Evolutionary conservation across 2,113 vertebrate genomes (phyloP), one percentile per base, ranked within the genome.

Genomic region (Pteronura brasiliensis): DNA sequence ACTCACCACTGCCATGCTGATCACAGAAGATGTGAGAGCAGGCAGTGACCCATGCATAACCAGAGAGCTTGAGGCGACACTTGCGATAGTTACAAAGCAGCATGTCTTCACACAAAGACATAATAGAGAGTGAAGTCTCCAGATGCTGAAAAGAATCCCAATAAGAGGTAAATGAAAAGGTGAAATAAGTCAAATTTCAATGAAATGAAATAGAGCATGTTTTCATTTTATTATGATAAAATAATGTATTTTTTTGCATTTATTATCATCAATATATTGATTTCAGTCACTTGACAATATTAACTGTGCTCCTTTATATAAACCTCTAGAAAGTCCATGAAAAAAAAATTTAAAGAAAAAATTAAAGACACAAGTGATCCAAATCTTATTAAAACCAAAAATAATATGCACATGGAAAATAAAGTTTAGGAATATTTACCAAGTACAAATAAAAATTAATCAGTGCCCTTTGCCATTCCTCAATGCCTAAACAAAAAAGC

Each of bases 21-120:
- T 99, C 99, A 93, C 99, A 99, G 98, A 99, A 99, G 29, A 99
- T 99, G 39, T 99, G 99, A 0, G 99, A 99, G 96, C 99, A 99
- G 8, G 99, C 99, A 17, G 99, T 99, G 93, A 99, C 99, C 99
- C 99, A 99, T 0, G 99, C 99, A 10, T 99, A 99, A 69, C 99
- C 99, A 1, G 98, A 99, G 96, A 99, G 98, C 95, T 99, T 99
- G 93, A 96, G 88, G 0, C 99, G 99, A 93, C 99, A 99, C 90
- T 99, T 99, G 36, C 99, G 98, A 96, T 99, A 99, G 97, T 99
- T 99, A 95, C 99, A 99, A n/a, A 99, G 98, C 55, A 99, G 97
- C 29, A 99, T 99, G 96, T 99, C 99, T 39, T 99, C 99, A 55
- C 99, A 99, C 57, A 99, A 83, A 87, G 99, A 99, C 99, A 99